Percentiles rank a stretch among this genome's conserved stretches.
These are phyloP conservation scores for Callionymus lyra DNA, from an alignment of 2,113 vertebrate species.

Conservation along the genomic window DNA sequence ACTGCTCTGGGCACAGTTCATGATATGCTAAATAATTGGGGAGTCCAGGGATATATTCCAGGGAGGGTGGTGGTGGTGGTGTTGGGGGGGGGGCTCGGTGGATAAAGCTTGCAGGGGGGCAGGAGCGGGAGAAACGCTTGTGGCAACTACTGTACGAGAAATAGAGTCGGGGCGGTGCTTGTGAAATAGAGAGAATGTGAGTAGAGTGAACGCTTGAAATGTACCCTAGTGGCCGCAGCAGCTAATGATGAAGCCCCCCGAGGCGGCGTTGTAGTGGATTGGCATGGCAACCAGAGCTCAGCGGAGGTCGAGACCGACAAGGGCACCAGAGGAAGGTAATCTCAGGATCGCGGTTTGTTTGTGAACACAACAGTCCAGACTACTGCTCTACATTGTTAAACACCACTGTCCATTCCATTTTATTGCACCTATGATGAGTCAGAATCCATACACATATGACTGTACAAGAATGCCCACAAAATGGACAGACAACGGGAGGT, in stretches of 20 bases:
- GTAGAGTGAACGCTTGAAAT: constrained; percentile 33
- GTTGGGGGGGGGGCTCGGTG: constrained; percentile 31
- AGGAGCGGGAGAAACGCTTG: constrained; percentile 13
- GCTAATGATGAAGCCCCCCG: constrained; percentile 40
- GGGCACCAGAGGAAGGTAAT: constrained; percentile 18
- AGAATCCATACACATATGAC: too few relatives aligned
- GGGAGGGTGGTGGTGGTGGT: constrained; percentile 32
- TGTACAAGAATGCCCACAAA: too few relatives aligned
- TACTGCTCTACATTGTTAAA: too few relatives aligned
- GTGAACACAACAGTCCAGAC: constrained; percentile 5
- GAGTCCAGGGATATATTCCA: constrained; percentile 43
- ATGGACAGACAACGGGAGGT: too few relatives aligned
- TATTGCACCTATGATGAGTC: too few relatives aligned
- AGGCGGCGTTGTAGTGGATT: constrained; percentile 30
- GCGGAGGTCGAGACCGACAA: constrained; percentile 27
- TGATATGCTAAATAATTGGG: constrained; percentile 49
- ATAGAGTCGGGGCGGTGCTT: constrained; percentile 5
- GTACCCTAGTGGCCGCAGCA: constrained; percentile 36
- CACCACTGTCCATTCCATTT: too few relatives aligned
- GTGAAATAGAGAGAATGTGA: constrained; percentile 10
- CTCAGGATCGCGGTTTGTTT: constrained; percentile 25
- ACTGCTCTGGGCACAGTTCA: constrained; percentile 33
- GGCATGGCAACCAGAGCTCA: constrained; percentile 30
- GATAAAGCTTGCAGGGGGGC: constrained; percentile 9
- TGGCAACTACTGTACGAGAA: constrained; percentile 31